phyloP scores from a whole-genome alignment of 2,888 invertebrate species.

The Clistopyga incitator region DNA sequence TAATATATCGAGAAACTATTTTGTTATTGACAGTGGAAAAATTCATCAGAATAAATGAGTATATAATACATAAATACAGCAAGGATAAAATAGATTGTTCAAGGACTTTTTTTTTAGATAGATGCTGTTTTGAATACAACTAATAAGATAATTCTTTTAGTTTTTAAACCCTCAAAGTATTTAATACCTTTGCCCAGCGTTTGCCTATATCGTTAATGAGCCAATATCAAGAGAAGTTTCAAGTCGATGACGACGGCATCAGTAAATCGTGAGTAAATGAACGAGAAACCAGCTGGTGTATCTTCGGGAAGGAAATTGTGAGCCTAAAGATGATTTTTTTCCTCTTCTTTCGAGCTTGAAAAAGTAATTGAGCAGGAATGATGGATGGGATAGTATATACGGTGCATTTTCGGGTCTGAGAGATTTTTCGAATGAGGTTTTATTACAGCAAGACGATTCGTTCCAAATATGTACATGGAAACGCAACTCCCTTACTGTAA shows the following conservation, averaged over 20 bases:
- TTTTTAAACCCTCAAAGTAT: too few species aligned
- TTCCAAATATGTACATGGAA: conserved; percentile 73
- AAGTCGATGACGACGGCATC: background rate
- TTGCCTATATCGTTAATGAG: background rate
- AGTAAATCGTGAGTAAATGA: background rate
- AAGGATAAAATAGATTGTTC: too few species aligned
- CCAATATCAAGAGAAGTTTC: background rate
- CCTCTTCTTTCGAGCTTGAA: background rate
- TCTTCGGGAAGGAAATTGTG: background rate
- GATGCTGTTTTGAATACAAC: too few species aligned
- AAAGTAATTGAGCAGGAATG: background rate
- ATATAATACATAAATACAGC: too few species aligned
- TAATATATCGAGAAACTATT: too few species aligned
- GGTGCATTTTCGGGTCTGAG: background rate
- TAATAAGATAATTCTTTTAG: too few species aligned
- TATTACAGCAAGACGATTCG: conserved; percentile 73
- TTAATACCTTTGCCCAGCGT: too few species aligned
- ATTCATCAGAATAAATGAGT: too few species aligned
- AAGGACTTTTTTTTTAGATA: too few species aligned
- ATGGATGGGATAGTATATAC: background rate
- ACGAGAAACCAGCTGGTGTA: background rate
- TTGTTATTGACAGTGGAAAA: too few species aligned
- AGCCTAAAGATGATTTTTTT: background rate
- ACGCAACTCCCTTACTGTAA: conserved; percentile 70
- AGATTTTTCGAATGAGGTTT: conserved; percentile 69